Evolutionary conservation across 2,797 vertebrate genomes (phyloP).

Genomic region (Stomatorhinus walkeri): DNA sequence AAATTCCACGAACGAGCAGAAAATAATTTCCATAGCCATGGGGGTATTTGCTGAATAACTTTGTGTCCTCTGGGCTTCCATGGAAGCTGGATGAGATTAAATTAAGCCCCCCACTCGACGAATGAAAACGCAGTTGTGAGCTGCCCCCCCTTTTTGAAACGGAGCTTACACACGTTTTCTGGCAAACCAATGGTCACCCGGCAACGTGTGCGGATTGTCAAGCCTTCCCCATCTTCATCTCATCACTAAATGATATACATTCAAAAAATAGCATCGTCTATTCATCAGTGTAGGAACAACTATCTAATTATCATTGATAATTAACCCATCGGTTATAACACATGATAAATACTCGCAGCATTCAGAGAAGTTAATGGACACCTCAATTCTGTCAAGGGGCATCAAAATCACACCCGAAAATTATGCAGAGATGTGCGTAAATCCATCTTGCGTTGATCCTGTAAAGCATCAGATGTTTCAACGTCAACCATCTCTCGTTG

Average conservation of each 20-base stretch:
- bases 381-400: conserved; percentile 24
- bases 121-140: neutral
- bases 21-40: neutral
- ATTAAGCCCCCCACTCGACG: conserved; percentile 4
- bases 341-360: conserved; percentile 34
- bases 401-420: conserved; percentile 26
- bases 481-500: neutral
- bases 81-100: conserved; percentile 1
- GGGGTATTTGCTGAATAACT: conserved; percentile 17
- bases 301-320: conserved; percentile 39
- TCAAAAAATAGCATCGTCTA: conserved; percentile 37
- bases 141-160: neutral
- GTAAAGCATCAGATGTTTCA: neutral
- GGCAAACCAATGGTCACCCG: conserved; percentile 25
- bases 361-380: conserved; percentile 31
- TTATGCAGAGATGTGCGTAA: neutral
- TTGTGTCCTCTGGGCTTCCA: neutral
- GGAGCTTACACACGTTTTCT: neutral
- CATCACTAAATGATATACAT: conserved; percentile 40
- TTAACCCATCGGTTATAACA: conserved; percentile 35
- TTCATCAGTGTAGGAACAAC: conserved; percentile 37
- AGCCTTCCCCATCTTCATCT: conserved; percentile 33
- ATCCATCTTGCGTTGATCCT: neutral
- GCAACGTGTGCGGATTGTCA: conserved; percentile 29
- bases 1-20: neutral